phyloP scores from a whole-genome alignment of 2,888 invertebrate genomes.

The Tricholauxania praeusta region DNA sequence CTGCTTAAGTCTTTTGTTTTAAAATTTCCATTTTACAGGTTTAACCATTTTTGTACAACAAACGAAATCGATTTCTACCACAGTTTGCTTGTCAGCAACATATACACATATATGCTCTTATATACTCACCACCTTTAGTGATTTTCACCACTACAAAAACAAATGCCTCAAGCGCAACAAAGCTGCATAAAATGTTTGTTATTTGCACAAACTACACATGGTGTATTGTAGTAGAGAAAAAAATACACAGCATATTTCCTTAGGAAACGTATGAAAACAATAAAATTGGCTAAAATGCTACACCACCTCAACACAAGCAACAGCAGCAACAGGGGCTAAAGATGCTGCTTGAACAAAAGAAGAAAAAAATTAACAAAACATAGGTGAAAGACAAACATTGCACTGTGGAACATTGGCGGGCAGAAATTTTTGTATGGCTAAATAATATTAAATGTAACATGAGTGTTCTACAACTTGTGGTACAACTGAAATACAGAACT shows the following conservation, averaged over 20 bases:
- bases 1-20: slow-evolving; percentile 27
- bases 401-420: too few relatives aligned
- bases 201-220: neutral
- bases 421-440: too few relatives aligned
- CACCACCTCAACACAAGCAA: neutral
- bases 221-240: neutral
- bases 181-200: neutral
- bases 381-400: slow-evolving; percentile 9
- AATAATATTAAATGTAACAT: too few relatives aligned
- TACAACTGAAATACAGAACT: too few relatives aligned
- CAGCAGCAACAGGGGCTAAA: slow-evolving; percentile 10
- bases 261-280: slow-evolving; percentile 20
- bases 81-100: neutral
- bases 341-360: neutral
- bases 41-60: too few relatives aligned
- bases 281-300: slow-evolving; percentile 26
- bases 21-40: too few relatives aligned
- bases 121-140: neutral
- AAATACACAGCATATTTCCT: neutral
- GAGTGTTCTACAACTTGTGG: too few relatives aligned
- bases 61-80: neutral
- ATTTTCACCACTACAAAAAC: slow-evolving; percentile 21
- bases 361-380: slow-evolving; percentile 13
- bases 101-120: neutral
- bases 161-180: slow-evolving; percentile 17